These are phyloP conservation scores for Lycocerus yunnanus DNA, from an alignment of 2,888 invertebrate genomes.

Conservation along the genomic window DNA sequence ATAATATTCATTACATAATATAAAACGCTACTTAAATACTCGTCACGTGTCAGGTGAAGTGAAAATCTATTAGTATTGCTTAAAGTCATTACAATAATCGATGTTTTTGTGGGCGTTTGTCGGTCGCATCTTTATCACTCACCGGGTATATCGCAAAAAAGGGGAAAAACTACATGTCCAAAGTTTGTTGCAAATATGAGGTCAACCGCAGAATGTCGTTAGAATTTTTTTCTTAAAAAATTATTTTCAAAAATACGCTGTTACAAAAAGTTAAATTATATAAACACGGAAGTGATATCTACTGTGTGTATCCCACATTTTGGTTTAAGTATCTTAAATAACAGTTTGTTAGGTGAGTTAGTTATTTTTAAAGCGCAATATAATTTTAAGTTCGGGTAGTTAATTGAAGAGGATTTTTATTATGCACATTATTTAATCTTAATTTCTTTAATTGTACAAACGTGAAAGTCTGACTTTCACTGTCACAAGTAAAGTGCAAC, in stretches of 20 bases:
- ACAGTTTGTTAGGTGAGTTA: background rate
- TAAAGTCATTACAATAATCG: constrained; percentile 1
- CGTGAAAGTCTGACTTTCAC: constrained; percentile 1
- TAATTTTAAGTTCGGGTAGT: background rate
- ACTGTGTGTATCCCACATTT: background rate
- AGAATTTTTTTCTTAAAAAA: background rate
- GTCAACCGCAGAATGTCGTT: background rate
- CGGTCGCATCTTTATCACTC: background rate
- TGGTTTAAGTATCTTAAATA: background rate
- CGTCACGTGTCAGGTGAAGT: constrained; percentile 9
- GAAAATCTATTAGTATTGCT: constrained; percentile 6
- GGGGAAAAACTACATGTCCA: background rate
- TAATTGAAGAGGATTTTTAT: background rate
- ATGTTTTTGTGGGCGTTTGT: background rate
- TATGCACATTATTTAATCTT: background rate
- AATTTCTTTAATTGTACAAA: background rate
- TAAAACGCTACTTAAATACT: constrained; percentile 1
- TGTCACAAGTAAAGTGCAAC: background rate
- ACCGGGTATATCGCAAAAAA: background rate
- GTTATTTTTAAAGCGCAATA: background rate
- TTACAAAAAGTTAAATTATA: background rate
- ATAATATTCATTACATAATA: background rate
- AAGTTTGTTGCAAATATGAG: background rate
- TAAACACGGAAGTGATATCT: background rate
- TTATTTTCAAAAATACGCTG: background rate